Base-by-base conservation (phyloP, 2,113 vertebrate species). In the Grantiella picta region DNA sequence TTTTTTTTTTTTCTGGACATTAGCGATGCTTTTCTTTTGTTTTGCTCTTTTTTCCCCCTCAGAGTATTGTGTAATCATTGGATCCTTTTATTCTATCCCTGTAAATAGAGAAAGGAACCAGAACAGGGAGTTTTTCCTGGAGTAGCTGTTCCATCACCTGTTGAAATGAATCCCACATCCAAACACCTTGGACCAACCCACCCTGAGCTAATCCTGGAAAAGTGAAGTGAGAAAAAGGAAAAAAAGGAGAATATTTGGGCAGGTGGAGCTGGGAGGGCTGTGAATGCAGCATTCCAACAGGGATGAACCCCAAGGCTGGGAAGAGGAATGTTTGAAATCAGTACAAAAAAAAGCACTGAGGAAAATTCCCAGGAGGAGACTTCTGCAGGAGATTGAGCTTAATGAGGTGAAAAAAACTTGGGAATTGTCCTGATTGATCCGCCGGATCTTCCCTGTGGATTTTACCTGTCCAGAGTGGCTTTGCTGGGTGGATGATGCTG, bases 391-490 rank as follows among this genome's bases (percentile, higher is more conserved):
- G 72, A 14, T 9, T 0, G 4, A 38, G 36, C 5, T 11, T 50
- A 8, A 27, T 0, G 12, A 11, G 45, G 15, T 52, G 49, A 16
- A 2, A 4, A 9, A 8, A n/a, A 5, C 27, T 56, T 1, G 0
- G 54, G 83, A 69, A 19, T 15, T 38, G 12, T 38, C 38, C 38
- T 38, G 38, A 38, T 38, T 38, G 38, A 38, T 38, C 38, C 11
- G 1, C 61, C 0, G 6, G 69, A 33, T 73, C 54, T 16, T 20
- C 45, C 11, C 19, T 7, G 35, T 3, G 23, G 23, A 0, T 61
- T 86, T 70, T 31, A 33, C 88, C 73, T 66, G 80, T 7, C 75
- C 79, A 17, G 8, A 20, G n/a, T 1, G 22, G 45, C 42, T 78
- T 54, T 66, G 57, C 53, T 25, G 2, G 0, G 65, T 3, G 65